Evolutionary conservation across 2,113 vertebrate genomes (phyloP).

Genomic region (Salminus brasiliensis): DNA sequence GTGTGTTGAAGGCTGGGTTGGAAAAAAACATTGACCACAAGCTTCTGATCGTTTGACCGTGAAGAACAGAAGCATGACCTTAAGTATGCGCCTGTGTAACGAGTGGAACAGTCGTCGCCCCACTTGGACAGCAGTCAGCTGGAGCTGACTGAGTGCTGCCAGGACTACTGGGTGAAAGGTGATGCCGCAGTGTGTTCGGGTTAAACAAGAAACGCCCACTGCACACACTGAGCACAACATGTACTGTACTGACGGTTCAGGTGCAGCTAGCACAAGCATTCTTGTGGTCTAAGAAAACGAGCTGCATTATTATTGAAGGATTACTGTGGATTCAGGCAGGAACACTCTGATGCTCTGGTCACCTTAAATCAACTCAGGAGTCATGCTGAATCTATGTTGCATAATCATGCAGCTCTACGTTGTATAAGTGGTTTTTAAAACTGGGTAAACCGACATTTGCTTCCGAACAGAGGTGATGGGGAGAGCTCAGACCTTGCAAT

Average conservation of each 20-base stretch:
- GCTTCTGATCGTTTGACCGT: not conserved
- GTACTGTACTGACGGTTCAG: not conserved
- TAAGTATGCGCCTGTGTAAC: not conserved
- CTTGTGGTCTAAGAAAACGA: not conserved
- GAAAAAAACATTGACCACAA: not conserved
- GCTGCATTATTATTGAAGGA: not conserved
- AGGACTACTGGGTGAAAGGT: slow-evolving; percentile 16
- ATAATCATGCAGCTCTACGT: too few relatives aligned
- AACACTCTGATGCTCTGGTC: not conserved
- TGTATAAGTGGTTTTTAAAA: too few relatives aligned
- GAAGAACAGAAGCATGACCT: not conserved
- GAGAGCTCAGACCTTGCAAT: too few relatives aligned
- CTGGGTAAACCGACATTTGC: too few relatives aligned
- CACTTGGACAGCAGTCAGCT: not conserved
- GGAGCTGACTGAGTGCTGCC: not conserved
- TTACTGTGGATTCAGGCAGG: not conserved
- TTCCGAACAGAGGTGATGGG: too few relatives aligned
- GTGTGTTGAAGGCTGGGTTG: too few relatives aligned
- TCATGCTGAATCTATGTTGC: too few relatives aligned
- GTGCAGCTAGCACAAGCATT: not conserved
- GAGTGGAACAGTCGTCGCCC: not conserved
- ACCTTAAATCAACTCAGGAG: not conserved
- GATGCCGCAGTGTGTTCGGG: not conserved
- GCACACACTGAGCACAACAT: not conserved
- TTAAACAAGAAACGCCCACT: not conserved